phyloP scores from a whole-genome alignment of 2,888 invertebrate genomes.

The Anthophora plumipes region DNA sequence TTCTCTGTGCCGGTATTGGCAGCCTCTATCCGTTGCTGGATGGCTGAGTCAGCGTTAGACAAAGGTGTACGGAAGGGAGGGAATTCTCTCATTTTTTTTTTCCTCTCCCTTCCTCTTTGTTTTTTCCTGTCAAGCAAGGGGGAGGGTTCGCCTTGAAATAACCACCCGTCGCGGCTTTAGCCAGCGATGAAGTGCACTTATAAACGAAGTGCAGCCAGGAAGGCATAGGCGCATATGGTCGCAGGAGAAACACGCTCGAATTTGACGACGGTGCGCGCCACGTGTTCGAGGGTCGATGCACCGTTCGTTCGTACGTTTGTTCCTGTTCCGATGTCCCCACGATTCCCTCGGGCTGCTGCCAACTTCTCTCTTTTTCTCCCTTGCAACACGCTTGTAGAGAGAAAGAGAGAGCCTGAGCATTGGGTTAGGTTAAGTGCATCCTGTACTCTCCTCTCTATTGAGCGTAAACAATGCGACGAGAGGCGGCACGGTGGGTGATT shows the following conservation, averaged over 20 bases:
- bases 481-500: slow-evolving; percentile 43
- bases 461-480: slow-evolving; percentile 65
- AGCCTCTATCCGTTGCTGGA: slow-evolving; percentile 7
- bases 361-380: background rate
- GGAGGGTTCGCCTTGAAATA: slow-evolving; percentile 67
- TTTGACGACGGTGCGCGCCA: slow-evolving; percentile 45
- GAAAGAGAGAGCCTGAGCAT: slow-evolving; percentile 39
- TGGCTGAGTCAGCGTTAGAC: slow-evolving; percentile 62
- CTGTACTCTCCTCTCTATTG: slow-evolving; percentile 41
- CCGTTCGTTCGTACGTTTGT: slow-evolving; percentile 25
- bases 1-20: slow-evolving; percentile 32
- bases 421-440: slow-evolving; percentile 52
- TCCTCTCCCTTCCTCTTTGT: background rate
- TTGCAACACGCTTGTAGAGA: background rate
- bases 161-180: slow-evolving; percentile 58
- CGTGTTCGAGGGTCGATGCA: slow-evolving; percentile 65
- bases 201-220: slow-evolving; percentile 57
- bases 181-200: slow-evolving; percentile 66
- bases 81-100: slow-evolving; percentile 35
- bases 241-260: slow-evolving; percentile 41
- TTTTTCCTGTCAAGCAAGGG: slow-evolving; percentile 14
- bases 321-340: slow-evolving; percentile 36
- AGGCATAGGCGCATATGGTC: slow-evolving; percentile 65
- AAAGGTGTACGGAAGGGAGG: slow-evolving; percentile 32
- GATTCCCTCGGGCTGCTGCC: slow-evolving; percentile 15